These are phyloP conservation scores for Pyrochroa serraticornis DNA, from an alignment of 2,888 invertebrate genomes.

Conservation along the genomic window DNA sequence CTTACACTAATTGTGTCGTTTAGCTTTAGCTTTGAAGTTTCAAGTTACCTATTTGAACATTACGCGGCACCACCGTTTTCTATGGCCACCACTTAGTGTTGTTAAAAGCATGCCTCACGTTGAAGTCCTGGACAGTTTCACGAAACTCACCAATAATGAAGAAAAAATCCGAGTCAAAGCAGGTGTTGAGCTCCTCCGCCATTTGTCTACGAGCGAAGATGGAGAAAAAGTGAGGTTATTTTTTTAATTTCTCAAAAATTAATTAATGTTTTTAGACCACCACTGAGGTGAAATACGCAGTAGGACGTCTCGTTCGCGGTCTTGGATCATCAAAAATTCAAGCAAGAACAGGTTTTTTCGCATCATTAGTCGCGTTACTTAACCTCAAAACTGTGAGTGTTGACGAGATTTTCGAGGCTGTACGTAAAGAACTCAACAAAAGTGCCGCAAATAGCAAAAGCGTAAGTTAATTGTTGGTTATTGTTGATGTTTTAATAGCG, in stretches of 20 bases:
- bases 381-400: conserved; percentile 60
- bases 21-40: no score
- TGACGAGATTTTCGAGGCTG: conserved; percentile 62
- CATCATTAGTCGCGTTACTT: conserved; percentile 69
- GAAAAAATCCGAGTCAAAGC: conserved; percentile 56
- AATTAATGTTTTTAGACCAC: conserved; percentile 59
- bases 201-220: conserved; percentile 52
- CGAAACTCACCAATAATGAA: conserved; percentile 54
- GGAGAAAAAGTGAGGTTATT: conserved; percentile 54
- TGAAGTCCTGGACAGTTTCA: conserved; percentile 59
- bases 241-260: conserved; percentile 7
- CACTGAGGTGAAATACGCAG: conserved; percentile 69
- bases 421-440: conserved; percentile 69
- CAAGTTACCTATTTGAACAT: no score
- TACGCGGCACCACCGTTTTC: no score
- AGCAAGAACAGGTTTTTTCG: conserved; percentile 72
- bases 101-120: conserved; percentile 38
- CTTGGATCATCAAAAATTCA: conserved; percentile 70
- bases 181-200: conserved; percentile 54
- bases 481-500: conserved; percentile 12
- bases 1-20: no score
- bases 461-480: conserved; percentile 63
- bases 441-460: conserved; percentile 68
- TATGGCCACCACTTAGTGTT: no score
- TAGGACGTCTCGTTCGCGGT: conserved; percentile 74